Base-by-base conservation (phyloP, 2,888 invertebrate species). In the Monochamus alternatus region DNA sequence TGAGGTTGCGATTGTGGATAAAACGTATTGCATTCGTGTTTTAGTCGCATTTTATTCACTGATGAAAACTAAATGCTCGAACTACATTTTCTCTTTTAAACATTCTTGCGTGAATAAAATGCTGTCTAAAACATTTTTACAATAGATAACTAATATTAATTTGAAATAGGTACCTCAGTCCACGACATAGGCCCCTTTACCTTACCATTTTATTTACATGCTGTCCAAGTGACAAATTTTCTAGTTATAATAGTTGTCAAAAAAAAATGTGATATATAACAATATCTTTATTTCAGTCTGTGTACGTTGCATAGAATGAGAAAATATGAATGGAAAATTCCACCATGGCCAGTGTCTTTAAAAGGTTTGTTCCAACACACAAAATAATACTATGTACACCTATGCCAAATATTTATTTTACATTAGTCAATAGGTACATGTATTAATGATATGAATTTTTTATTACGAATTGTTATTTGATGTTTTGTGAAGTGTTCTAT, bases 251-350 rank as follows among this genome's bases (percentile, higher is more conserved):
- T 22, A 22, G 22, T 22, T 22, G 22, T 22, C 22, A 22, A 22
- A 1, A 22, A 22, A 1, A 38, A 55, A 10, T 31, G 22, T 52
- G 10, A 31, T 43, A 75, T 60, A 64, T 52, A 62, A 2, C 52
- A 73, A 72, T 62, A 69, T 66, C 74, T 77, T 68, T 75, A 69
- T 82, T 82, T 72, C 77, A 82, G 82, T 82, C 82, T 59, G 81
- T 81, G 68, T 79, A 81, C 59, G 80, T 78, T 30, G 81, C 78
- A 73, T 81, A 79, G 81, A 52, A 32, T 52, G 75, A 31, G 70
- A 68, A 47, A 47, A 58, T 58, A 69, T 59, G 74, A 70, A 55
- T 10, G 63, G 47, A 72, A 65, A 73, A 44, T 69, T 12, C 74
- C 77, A 38, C 58, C 22, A 22, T 22, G 75, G 76, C 63, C 71